Evolutionary conservation across 2,888 invertebrate genomes (phyloP).

Genomic region (Chironomus riparius): DNA sequence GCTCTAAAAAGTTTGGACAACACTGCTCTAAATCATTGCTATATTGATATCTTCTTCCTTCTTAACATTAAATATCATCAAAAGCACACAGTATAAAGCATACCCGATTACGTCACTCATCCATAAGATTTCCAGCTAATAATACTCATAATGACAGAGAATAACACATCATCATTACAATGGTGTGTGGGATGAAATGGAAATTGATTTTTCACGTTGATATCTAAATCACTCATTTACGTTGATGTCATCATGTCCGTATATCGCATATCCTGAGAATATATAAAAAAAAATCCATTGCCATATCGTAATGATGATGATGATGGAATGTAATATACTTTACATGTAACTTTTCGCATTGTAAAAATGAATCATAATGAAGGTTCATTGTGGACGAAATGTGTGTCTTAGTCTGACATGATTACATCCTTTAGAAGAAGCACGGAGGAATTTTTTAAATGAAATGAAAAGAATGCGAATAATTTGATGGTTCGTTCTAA

Average conservation of each 20-base stretch:
- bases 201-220: conserved; percentile 17
- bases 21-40: no score
- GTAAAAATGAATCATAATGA: background rate
- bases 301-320: background rate
- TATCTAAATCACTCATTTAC: background rate
- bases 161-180: background rate
- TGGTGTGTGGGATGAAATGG: background rate
- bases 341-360: background rate
- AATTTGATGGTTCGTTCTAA: background rate
- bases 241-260: background rate
- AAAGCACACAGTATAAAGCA: no score
- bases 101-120: no score
- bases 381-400: background rate
- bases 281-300: no score
- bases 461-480: background rate
- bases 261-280: background rate
- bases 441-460: no score
- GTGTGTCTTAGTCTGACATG: background rate
- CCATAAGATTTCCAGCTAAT: no score
- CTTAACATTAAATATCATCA: no score
- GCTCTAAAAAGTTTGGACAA: no score
- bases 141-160: background rate
- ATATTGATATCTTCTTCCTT: no score
- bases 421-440: background rate
- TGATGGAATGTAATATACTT: background rate